phyloP scores from a whole-genome alignment of 2,888 invertebrate genomes.

The Phalera bucephala region DNA sequence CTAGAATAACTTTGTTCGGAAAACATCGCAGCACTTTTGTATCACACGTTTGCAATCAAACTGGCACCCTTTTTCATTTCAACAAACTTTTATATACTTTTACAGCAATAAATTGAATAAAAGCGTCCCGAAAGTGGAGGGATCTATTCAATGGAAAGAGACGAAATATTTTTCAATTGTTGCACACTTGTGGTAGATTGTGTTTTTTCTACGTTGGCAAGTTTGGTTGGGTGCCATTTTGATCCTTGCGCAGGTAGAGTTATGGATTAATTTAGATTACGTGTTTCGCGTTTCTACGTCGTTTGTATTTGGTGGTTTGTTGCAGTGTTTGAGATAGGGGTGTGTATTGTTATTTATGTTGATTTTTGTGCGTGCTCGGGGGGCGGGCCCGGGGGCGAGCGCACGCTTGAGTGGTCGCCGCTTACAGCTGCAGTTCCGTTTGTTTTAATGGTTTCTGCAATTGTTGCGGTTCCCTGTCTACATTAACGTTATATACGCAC shows the following conservation, averaged over 20 bases:
- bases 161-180: slow-evolving; percentile 82
- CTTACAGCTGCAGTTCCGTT: slow-evolving; percentile 72
- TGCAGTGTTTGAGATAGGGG: slow-evolving; percentile 79
- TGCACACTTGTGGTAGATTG: slow-evolving; percentile 63
- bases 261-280: slow-evolving; percentile 23
- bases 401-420: slow-evolving; percentile 65
- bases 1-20: slow-evolving; percentile 74
- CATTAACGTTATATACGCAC: slow-evolving; percentile 60
- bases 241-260: slow-evolving; percentile 29
- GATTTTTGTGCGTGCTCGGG: slow-evolving; percentile 74
- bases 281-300: slow-evolving; percentile 24
- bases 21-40: slow-evolving; percentile 57
- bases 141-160: slow-evolving; percentile 79
- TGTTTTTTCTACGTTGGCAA: slow-evolving; percentile 33
- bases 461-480: slow-evolving; percentile 62
- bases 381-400: slow-evolving; percentile 76
- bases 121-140: slow-evolving; percentile 71
- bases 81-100: slow-evolving; percentile 80
- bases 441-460: slow-evolving; percentile 75
- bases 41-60: slow-evolving; percentile 58
- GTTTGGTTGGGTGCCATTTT: slow-evolving; percentile 18
- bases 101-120: slow-evolving; percentile 82
- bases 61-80: slow-evolving; percentile 74
- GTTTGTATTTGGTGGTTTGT: slow-evolving; percentile 38
- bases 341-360: slow-evolving; percentile 83